phyloP scores from a whole-genome alignment of 2,113 vertebrate species.

The Gasterosteus nipponicus region DNA sequence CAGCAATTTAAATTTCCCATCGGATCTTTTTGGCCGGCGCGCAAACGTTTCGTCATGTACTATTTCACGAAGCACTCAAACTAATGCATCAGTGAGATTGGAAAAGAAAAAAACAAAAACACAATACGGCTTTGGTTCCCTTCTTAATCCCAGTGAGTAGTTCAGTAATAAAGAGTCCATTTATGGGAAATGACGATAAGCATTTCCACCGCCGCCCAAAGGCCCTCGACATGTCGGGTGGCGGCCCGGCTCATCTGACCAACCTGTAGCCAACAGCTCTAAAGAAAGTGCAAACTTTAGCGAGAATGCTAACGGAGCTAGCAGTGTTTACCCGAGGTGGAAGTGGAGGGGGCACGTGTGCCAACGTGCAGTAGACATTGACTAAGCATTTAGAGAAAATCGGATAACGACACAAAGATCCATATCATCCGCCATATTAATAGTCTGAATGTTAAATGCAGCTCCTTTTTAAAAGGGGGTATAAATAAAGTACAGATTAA shows the following conservation, averaged over 20 bases:
- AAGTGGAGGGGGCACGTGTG: background rate
- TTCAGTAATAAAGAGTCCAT: background rate
- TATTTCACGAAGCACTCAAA: background rate
- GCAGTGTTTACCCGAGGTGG: background rate
- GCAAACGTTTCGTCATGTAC: conserved; percentile 9
- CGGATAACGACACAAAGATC: background rate
- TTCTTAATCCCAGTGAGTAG: background rate
- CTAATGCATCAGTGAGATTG: background rate
- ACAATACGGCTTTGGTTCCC: background rate
- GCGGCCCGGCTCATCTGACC: background rate
- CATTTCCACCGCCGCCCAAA: background rate
- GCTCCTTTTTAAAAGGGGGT: background rate
- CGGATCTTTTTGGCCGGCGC: background rate
- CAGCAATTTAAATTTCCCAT: background rate
- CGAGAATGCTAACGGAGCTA: background rate
- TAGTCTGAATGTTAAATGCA: background rate
- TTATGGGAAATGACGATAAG: background rate
- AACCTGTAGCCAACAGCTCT: background rate
- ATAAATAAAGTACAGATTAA: conserved; percentile 22
- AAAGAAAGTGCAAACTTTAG: background rate
- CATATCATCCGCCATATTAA: background rate
- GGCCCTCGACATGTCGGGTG: background rate
- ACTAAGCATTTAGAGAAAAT: background rate
- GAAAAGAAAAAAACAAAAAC: background rate
- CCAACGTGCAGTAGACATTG: background rate